phyloP scores from a whole-genome alignment of 2,888 invertebrate genomes.

The Sphecodes monilicornis region DNA sequence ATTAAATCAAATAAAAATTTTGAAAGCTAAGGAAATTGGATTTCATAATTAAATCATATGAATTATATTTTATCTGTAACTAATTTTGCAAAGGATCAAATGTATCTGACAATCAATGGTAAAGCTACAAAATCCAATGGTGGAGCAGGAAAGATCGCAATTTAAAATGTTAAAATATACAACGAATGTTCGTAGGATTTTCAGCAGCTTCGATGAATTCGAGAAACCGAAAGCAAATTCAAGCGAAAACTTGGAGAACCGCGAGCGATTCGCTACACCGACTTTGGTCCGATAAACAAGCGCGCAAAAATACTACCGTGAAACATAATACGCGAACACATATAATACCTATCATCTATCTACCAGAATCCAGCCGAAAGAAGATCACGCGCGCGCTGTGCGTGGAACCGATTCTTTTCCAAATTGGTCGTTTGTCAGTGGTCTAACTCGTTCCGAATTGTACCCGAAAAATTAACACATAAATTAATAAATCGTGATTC shows the following conservation, averaged over 20 bases:
- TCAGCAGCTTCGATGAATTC: too few relatives aligned
- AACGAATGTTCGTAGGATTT: too few relatives aligned
- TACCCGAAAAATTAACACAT: background rate
- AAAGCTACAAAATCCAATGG: too few relatives aligned
- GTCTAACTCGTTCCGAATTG: background rate
- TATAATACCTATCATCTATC: slow-evolving; percentile 17
- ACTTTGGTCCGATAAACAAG: slow-evolving; percentile 25
- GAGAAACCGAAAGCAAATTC: background rate
- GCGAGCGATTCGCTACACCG: background rate
- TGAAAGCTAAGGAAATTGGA: too few relatives aligned
- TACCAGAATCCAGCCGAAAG: slow-evolving; percentile 12
- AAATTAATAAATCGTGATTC: background rate
- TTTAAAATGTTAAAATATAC: too few relatives aligned
- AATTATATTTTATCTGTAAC: too few relatives aligned
- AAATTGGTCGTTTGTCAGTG: background rate
- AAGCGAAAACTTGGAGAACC: background rate
- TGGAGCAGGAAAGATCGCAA: too few relatives aligned
- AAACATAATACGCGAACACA: slow-evolving; percentile 22
- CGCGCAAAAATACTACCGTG: slow-evolving; percentile 32
- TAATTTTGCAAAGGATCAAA: too few relatives aligned
- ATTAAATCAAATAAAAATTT: too few relatives aligned
- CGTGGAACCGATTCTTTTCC: background rate
- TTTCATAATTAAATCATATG: too few relatives aligned
- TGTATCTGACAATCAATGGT: too few relatives aligned
- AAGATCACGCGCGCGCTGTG: background rate